Percentiles rank a stretch among this genome's conserved stretches.
These are phyloP conservation scores for Cryptus viduatorius DNA, from an alignment of 2,888 invertebrate genomes.

Conservation along the genomic window DNA sequence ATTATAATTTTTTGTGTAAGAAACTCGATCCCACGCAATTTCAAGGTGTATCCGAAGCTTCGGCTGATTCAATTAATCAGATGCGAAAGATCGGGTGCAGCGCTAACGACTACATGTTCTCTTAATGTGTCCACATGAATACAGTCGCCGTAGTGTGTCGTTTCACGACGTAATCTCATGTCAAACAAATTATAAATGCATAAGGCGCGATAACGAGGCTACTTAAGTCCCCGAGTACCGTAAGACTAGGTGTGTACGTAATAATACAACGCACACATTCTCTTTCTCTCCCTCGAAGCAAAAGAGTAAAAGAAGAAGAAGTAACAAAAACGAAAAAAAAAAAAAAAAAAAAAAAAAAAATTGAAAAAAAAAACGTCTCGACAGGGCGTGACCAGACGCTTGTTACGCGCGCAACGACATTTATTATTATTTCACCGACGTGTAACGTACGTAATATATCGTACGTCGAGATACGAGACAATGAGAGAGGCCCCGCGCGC, in stretches of 20 bases:
- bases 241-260: slow-evolving; percentile 50
- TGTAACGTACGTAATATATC: slow-evolving; percentile 68
- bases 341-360: slow-evolving; percentile 15
- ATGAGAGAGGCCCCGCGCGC: slow-evolving; percentile 71
- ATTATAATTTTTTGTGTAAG: background rate
- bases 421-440: slow-evolving; percentile 77
- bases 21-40: background rate
- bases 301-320: slow-evolving; percentile 19
- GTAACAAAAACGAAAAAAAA: slow-evolving; percentile 24
- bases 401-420: slow-evolving; percentile 65
- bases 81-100: slow-evolving; percentile 3
- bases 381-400: slow-evolving; percentile 63
- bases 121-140: background rate
- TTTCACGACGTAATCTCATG: slow-evolving; percentile 26
- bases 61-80: slow-evolving; percentile 19
- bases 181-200: slow-evolving; percentile 55
- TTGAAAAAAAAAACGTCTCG: slow-evolving; percentile 27
- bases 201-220: slow-evolving; percentile 54
- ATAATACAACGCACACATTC: slow-evolving; percentile 30
- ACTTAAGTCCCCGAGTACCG: slow-evolving; percentile 45
- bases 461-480: slow-evolving; percentile 76
- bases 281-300: slow-evolving; percentile 17
- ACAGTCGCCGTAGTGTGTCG: background rate
- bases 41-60: background rate
- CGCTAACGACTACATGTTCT: background rate